Conservation (phyloP, 2,113 vertebrate species). For the Variabilichromis moorii region DNA sequence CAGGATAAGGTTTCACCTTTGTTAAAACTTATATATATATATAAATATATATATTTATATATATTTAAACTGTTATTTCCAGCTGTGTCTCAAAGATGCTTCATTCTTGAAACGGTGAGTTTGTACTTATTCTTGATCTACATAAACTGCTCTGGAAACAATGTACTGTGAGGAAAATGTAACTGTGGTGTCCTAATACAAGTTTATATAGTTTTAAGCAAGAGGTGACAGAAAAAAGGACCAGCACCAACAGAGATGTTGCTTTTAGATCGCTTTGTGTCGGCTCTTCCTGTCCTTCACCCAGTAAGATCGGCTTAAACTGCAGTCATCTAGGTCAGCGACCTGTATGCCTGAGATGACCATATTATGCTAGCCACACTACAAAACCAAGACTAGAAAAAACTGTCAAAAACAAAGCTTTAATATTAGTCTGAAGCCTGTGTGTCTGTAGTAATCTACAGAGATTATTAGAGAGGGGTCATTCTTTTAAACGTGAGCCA, state of each 20-base stretch:
- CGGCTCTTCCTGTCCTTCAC: background rate
- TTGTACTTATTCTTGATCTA: background rate
- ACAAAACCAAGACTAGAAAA: background rate
- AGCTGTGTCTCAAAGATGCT: conserved; percentile 87
- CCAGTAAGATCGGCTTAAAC: background rate
- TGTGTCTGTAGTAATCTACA: background rate
- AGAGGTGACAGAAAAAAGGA: background rate
- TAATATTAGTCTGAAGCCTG: background rate
- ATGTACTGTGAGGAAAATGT: background rate
- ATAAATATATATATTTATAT: background rate
- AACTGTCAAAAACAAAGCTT: background rate
- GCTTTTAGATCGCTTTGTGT: fast-evolving
- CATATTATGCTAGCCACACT: background rate
- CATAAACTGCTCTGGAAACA: background rate
- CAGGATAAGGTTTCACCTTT: background rate
- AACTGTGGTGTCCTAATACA: background rate
- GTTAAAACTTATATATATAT: background rate
- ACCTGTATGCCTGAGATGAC: background rate
- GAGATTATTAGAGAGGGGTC: background rate
- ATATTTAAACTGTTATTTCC: conserved; percentile 29
- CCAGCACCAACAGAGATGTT: background rate
- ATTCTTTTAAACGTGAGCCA: background rate
- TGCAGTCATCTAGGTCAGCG: background rate
- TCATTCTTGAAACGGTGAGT: conserved; percentile 79
- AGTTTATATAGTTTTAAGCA: background rate